Evolutionary conservation across 2,113 vertebrate genomes (phyloP), one percentile per base, ranked within the genome.

Genomic region (Baryphthengus martii): DNA sequence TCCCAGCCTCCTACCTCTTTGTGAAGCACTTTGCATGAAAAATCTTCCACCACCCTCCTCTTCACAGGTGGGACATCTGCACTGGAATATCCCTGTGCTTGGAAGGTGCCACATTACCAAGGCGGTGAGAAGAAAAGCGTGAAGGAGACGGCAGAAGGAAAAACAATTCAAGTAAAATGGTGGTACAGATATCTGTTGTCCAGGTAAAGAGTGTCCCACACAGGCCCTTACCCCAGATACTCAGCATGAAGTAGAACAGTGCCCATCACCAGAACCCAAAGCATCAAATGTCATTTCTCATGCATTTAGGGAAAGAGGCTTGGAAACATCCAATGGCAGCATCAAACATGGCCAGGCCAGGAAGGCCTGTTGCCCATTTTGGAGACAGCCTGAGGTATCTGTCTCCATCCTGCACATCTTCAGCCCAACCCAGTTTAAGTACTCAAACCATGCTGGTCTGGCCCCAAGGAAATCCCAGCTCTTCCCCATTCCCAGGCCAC

Each of bases 41-140:
- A 71, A 11, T 49, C 8, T 71, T 79, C 31, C 40, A 31, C 49
- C 26, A 79, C 15, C 5, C 5, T n/a, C 11, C 15, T 7, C 42
- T 75, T 25, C 39, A 45, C 16, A 85, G 33, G 13, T 53, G 40
- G 18, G 44, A 52, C 39, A 12, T 56, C 14, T 35, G 49, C 7
- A 2, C 14, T 3, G 3, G 59, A 66, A 66, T n/a, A n/a, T n/a
- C 12, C 7, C 24, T 0, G 0, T 56, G 25, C 29, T 71, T 90
- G 35, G 37, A 91, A 95, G 11, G 7, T 66, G 25, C 28, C 37
- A 13, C 7, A 8, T 68, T 61, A 35, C 37, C 16, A 50, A 58
- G 6, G 14, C 5, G 6, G 10, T 42, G 17, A 15, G 25, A 92
- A 85, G 10, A 88, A 53, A 6, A 53, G 4, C 4, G 20, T 73